Evolutionary conservation across 2,888 invertebrate genomes (phyloP), one percentile per base, ranked within the genome.

Genomic region (Calameuta pallipes): DNA sequence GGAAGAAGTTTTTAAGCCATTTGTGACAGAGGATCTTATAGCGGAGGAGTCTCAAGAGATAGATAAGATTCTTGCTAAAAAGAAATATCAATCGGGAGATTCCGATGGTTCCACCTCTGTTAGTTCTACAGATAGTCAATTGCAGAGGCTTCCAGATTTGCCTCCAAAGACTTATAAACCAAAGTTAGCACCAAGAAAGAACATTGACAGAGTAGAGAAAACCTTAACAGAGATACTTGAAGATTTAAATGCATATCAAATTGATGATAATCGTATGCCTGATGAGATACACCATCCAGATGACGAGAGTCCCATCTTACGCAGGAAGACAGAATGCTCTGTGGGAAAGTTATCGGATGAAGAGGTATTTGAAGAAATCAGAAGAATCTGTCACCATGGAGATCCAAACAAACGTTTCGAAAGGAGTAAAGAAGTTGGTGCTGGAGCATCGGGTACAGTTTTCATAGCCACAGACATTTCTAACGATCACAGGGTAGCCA

Each of bases 371-470:
- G 94, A 94, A 13, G 96, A 96, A 86, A 92, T 98, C 77, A 93
- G 94, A 83, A 94, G 93, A 82, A 96, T 98, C 88, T 98, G 98
- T 86, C 96, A 96, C 89, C 93, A 94, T 13, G 96, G 95, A 77
- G 95, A 98, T 92, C 98, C 98, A 0, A 93, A 95, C 82, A 93
- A 95, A 34, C 94, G 96, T 83, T 98, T 98, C 91, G 94, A 95
- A 83, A 94, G 96, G 82, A 94, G 95, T 82, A 96, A 96, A 88
- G 97, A 98, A 90, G 95, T 98, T 75, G 98, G 98, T 76, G 96
- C 97, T 37, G 98, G 98, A 23, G 98, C 98, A 73, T 98, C 98
- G 56, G 98, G 98, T 76, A 96, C 96, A 82, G 98, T 98, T 35
- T 97, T 97, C 90, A 96, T 96, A 83, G 98, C 98, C 0, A 94